Conservation (phyloP, 2,888 invertebrate species). For the Pachycephus smyrnensis region DNA sequence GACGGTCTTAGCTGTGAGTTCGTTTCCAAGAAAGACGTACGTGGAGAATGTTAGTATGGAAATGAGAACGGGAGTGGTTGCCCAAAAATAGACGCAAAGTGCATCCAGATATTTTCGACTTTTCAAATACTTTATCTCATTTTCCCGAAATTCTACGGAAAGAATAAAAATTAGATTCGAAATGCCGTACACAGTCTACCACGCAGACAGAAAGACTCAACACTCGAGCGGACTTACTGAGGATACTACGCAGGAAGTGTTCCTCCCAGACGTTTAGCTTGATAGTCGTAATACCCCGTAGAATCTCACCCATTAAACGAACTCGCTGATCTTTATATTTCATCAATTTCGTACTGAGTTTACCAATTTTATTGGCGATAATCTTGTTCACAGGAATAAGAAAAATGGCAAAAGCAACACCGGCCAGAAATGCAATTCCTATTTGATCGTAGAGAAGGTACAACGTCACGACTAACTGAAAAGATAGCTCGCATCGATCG, state of each 20-base stretch:
- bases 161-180: not conserved
- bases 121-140: constrained; percentile 83
- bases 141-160: constrained; percentile 72
- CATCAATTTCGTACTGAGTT: constrained; percentile 90
- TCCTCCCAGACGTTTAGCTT: constrained; percentile 96
- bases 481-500: constrained; percentile 36
- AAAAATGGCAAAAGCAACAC: constrained; percentile 85
- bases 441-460: constrained; percentile 89
- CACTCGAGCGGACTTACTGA: constrained; percentile 70
- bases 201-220: not conserved
- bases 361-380: constrained; percentile 89
- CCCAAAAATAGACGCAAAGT: constrained; percentile 98
- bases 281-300: constrained; percentile 89
- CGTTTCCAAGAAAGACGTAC: constrained; percentile 81
- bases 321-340: constrained; percentile 90
- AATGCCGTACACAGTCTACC: not conserved
- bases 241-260: constrained; percentile 80
- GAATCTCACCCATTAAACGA: constrained; percentile 86
- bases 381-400: constrained; percentile 93
- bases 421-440: constrained; percentile 91
- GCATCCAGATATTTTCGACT: constrained; percentile 96
- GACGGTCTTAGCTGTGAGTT: constrained; percentile 88
- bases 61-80: constrained; percentile 93
- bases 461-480: constrained; percentile 82
- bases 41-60: constrained; percentile 86